Evolutionary conservation across 2,797 vertebrate species (phyloP).

Genomic region (Pseudochirops cupreus): DNA sequence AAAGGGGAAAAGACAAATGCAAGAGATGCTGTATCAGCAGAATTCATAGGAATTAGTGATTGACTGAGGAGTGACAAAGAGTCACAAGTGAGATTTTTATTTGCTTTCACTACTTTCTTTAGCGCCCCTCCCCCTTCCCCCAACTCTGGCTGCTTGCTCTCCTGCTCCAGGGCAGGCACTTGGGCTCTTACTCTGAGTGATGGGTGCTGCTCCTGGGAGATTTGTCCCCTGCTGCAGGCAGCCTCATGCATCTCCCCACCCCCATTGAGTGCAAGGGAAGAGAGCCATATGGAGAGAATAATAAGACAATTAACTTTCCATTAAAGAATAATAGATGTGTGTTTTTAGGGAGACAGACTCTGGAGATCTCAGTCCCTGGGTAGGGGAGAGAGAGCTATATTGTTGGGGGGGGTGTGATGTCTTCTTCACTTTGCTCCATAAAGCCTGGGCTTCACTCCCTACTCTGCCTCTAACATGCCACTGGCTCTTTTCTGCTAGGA

Average conservation of each 20-base stretch:
- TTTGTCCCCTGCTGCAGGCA: constrained; percentile 71
- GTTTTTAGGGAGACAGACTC: constrained; percentile 84
- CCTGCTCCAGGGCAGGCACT: neutral
- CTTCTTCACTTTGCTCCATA: constrained; percentile 38
- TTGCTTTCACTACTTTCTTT: neutral
- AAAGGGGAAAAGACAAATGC: neutral
- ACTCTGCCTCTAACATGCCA: neutral
- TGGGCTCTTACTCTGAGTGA: neutral
- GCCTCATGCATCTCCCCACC: constrained; percentile 69
- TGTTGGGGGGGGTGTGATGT: constrained; percentile 47
- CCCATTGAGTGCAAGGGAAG: constrained; percentile 79
- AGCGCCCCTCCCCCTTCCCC: neutral
- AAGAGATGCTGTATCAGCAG: neutral
- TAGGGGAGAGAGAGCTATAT: constrained; percentile 56
- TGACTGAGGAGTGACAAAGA: neutral
- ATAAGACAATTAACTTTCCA: constrained; percentile 88
- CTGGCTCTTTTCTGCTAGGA: neutral
- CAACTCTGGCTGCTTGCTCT: neutral
- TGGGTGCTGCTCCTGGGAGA: constrained; percentile 67
- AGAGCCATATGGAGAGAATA: constrained; percentile 88
- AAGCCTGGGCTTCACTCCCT: neutral
- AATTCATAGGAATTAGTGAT: neutral
- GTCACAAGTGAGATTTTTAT: neutral
- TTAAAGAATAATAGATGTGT: constrained; percentile 88
- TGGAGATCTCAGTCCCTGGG: constrained; percentile 82